phyloP scores from a whole-genome alignment of 2,888 invertebrate species.

The Drosophila ustulata region DNA sequence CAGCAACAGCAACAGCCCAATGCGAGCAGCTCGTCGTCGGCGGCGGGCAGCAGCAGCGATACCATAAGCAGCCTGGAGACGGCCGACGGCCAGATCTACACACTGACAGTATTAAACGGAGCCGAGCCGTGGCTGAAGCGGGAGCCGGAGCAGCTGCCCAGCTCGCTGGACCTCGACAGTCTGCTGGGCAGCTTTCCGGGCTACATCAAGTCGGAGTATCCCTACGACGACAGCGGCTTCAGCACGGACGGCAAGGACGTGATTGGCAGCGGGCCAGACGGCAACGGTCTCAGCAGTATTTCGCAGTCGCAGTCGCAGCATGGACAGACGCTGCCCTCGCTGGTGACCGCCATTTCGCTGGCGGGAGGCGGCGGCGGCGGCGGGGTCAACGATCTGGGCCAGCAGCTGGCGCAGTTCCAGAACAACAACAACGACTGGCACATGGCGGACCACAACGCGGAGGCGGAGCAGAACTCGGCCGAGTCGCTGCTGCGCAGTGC shows the following conservation, averaged over 20 bases:
- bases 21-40: constrained; percentile 70
- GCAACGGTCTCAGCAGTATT: constrained; percentile 70
- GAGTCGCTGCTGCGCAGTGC: constrained; percentile 93
- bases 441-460: constrained; percentile 90
- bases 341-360: constrained; percentile 80
- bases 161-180: constrained; percentile 91
- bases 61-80: constrained; percentile 85
- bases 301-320: constrained; percentile 58
- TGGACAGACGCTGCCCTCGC: constrained; percentile 78
- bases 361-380: constrained; percentile 58
- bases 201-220: constrained; percentile 90
- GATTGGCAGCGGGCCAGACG: constrained; percentile 64
- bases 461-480: constrained; percentile 86
- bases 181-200: constrained; percentile 90
- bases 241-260: constrained; percentile 86
- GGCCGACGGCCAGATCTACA: constrained; percentile 93
- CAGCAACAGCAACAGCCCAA: constrained; percentile 63
- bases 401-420: constrained; percentile 87
- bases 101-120: constrained; percentile 93
- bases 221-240: constrained; percentile 92
- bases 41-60: constrained; percentile 74
- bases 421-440: constrained; percentile 94
- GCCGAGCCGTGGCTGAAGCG: constrained; percentile 89
- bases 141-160: constrained; percentile 86
- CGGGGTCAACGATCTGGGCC: constrained; percentile 71